Evolutionary conservation across 2,113 vertebrate genomes (phyloP), one percentile per base, ranked within the genome.

Genomic region (Nerophis ophidion): DNA sequence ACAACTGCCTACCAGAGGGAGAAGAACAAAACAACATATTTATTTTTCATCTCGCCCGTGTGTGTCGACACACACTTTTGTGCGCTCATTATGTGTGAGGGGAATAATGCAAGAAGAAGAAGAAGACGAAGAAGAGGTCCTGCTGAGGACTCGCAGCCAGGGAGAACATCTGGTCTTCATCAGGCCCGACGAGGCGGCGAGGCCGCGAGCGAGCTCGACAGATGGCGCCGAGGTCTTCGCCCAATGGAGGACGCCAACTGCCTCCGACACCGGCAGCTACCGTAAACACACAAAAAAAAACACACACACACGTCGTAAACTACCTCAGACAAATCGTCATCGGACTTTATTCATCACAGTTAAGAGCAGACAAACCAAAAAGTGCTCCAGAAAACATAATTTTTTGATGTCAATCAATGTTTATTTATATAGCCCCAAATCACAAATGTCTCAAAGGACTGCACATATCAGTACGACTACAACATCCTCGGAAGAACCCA

Each of bases 131-230:
- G n/a, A 42, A 79, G 68, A 75, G 73, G 79, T 80, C 80, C 77
- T 86, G 65, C 68, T 81, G 74, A 75, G 77, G 56, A 68, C 57
- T 60, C 6, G 69, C 61, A 79, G 79, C 72, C 75, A 80, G 81
- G 81, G 84, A 84, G 78, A 88, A 89, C 86, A 89, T 87, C 85
- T 88, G 88, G 71, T 82, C 74, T 81, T 86, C 81, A 82, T 88
- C 84, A 87, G 77, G 73, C 68, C 59, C 65, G 72, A 84, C 84
- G 74, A 61, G 74, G 75, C 75, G 70, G 71, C 75, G 84, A 73
- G 81, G 83, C 81, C 68, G 51, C 76, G 69, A 83, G 68, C 77
- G 70, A 54, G 58, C 62, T 74, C 19, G 72, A 61, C 88, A 88
- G 86, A 86, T 87, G 85, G 85, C 73, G 66, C 63, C 76, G 77